phyloP scores from a whole-genome alignment of 2,888 invertebrate species.

The Aleiodes testaceus region DNA sequence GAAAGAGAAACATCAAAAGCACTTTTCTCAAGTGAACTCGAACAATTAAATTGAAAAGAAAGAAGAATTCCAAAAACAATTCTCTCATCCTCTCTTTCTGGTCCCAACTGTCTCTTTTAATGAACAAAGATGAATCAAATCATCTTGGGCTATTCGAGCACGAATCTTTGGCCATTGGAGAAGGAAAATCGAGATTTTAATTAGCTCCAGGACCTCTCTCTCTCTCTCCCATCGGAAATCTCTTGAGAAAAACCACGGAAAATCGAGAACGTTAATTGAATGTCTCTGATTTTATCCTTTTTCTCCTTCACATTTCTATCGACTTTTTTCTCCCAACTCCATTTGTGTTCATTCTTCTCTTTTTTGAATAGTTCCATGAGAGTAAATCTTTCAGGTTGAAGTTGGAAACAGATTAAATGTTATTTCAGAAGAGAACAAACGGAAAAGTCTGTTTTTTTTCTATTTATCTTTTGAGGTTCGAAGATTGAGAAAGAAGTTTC shows the following conservation, averaged over 20 bases:
- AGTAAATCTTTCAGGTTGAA: conserved; percentile 16
- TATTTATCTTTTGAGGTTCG: conserved; percentile 22
- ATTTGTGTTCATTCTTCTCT: conserved; percentile 17
- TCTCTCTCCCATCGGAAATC: background rate
- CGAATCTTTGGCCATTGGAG: conserved; percentile 33
- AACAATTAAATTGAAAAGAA: no score
- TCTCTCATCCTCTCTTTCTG: background rate
- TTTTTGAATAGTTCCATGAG: background rate
- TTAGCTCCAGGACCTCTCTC: conserved; percentile 9
- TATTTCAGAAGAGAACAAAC: conserved; percentile 19
- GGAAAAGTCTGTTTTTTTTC: background rate
- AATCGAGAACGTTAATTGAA: conserved; percentile 44
- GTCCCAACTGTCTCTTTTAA: conserved; percentile 43
- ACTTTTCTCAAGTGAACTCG: background rate
- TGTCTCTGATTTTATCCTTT: conserved; percentile 33
- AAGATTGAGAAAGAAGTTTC: background rate
- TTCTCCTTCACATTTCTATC: conserved; percentile 29
- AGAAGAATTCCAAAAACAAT: background rate
- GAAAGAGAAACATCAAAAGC: background rate
- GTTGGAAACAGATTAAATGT: conserved; percentile 26
- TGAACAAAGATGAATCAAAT: conserved; percentile 51
- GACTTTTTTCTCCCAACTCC: background rate
- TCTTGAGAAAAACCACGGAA: conserved; percentile 40
- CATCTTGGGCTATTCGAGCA: conserved; percentile 43
- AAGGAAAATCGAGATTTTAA: conserved; percentile 38